Percentiles rank a stretch among this genome's conserved stretches.
These are phyloP conservation scores for Rhipidura dahli DNA, from an alignment of 2,113 vertebrate species.

Conservation along the genomic window DNA sequence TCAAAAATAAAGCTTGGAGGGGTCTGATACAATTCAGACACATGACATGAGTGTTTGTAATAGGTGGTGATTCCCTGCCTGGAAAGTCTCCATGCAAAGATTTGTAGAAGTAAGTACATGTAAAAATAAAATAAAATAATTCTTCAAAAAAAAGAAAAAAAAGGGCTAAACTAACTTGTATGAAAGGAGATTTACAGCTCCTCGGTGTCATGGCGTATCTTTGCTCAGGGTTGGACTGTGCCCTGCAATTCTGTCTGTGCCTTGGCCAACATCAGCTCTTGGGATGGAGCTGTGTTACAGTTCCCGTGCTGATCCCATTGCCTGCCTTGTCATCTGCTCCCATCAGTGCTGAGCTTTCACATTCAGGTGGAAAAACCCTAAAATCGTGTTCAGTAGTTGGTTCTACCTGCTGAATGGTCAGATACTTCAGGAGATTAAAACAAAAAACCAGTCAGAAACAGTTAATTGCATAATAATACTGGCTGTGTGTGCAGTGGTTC, in stretches of 20 bases:
- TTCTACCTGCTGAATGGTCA: not conserved
- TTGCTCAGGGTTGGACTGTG: not conserved
- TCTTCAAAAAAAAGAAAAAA: too few relatives aligned
- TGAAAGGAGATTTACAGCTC: not conserved
- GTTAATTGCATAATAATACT: not conserved
- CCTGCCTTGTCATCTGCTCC: not conserved
- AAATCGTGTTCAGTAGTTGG: not conserved
- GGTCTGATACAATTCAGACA: not conserved
- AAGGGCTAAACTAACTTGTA: not conserved
- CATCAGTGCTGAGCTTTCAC: not conserved
- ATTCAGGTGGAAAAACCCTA: not conserved
- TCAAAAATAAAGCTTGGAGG: not conserved
- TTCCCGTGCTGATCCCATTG: not conserved
- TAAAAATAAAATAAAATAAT: not conserved
- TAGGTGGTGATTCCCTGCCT: not conserved
- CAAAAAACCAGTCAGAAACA: not conserved
- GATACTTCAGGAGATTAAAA: not conserved
- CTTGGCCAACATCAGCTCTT: not conserved
- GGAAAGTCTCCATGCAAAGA: not conserved
- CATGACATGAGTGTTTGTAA: not conserved
- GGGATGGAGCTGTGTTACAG: not conserved
- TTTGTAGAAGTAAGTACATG: not conserved
- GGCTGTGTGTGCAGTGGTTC: not conserved
- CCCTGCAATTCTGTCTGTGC: not conserved
- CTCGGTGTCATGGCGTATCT: not conserved